These are phyloP conservation scores for Hybos culiciformis DNA, from an alignment of 2,888 invertebrate species.

Conservation along the genomic window DNA sequence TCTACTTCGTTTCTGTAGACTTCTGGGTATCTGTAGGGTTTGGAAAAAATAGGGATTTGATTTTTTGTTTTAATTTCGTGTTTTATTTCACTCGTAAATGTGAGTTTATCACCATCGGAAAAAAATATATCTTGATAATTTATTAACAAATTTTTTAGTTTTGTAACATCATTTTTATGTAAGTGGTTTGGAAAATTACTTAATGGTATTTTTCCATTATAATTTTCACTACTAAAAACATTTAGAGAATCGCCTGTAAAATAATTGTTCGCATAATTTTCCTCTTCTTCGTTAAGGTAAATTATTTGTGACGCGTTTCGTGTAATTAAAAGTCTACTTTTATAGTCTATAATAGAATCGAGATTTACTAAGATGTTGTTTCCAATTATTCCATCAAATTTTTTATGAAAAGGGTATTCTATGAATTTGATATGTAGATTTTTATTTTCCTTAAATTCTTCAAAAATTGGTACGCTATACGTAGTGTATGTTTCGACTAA, in stretches of 20 bases:
- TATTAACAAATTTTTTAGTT: constrained; percentile 1
- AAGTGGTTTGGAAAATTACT: constrained; percentile 1
- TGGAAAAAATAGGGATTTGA: background rate
- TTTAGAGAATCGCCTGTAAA: no score
- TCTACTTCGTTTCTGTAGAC: background rate
- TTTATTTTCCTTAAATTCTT: background rate
- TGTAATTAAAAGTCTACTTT: background rate
- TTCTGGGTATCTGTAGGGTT: background rate
- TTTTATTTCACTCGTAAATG: background rate
- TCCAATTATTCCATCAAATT: constrained; percentile 7
- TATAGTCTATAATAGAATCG: background rate
- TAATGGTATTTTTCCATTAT: background rate
- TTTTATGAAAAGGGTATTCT: constrained; percentile 4
- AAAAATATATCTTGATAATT: constrained; percentile 12
- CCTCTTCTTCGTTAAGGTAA: no score
- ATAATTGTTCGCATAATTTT: no score
- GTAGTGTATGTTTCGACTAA: no score
- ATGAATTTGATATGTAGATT: constrained; percentile 1
- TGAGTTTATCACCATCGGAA: constrained; percentile 4
- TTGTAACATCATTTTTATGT: background rate
- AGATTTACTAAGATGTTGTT: constrained; percentile 4
- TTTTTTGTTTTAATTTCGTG: background rate
- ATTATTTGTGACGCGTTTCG: no score
- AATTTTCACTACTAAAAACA: background rate
- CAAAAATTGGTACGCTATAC: constrained; percentile 8